Evolutionary conservation across 2,113 vertebrate species (phyloP), one percentile per base, ranked within the genome.

Genomic region (Melanotaenia duboulayi): DNA sequence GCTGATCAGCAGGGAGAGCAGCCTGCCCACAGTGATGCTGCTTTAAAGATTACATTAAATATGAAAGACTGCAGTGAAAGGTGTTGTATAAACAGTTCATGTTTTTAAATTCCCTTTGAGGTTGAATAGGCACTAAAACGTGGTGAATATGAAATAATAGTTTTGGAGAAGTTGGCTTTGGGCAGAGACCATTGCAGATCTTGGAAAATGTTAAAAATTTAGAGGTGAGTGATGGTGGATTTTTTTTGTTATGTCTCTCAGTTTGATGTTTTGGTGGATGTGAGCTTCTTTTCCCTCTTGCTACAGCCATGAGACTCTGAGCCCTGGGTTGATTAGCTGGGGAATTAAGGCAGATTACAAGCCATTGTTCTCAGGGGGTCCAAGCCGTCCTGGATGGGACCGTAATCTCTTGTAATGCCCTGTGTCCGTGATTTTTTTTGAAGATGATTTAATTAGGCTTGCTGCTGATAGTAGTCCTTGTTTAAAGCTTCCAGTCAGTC

Each of bases 291-390:
- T 23, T 51, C 25, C 48, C 65, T 65, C 11, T 50, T 25, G 16
- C 44, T 69, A 63, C 56, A 58, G 46, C 65, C 57, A 7, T 68
- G 54, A 61, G 72, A 74, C 59, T 57, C 55, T 40, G 82, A 90
- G 58, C 71, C 60, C 55, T 23, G 63, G n/a, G 14, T 55, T 92
- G 81, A 93, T 92, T 90, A 91, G 74, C 84, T 59, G 59, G 73
- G 74, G 91, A 88, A 91, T 92, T 91, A 91, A 90, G 65, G 76
- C 80, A 73, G 92, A 92, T 94, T 91, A 90, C 74, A 80, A 71
- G 50, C 80, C 78, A 87, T 92, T 89, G 89, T 91, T 92, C 83
- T 80, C 72, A n/a, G 76, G 60, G 39, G 61, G 82, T 75, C 66
- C 57, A 72, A 44, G 57, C 79, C 60, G 57, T 59, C 68, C 71